phyloP scores from a whole-genome alignment of 2,113 vertebrate species.

The Malurus melanocephalus region DNA sequence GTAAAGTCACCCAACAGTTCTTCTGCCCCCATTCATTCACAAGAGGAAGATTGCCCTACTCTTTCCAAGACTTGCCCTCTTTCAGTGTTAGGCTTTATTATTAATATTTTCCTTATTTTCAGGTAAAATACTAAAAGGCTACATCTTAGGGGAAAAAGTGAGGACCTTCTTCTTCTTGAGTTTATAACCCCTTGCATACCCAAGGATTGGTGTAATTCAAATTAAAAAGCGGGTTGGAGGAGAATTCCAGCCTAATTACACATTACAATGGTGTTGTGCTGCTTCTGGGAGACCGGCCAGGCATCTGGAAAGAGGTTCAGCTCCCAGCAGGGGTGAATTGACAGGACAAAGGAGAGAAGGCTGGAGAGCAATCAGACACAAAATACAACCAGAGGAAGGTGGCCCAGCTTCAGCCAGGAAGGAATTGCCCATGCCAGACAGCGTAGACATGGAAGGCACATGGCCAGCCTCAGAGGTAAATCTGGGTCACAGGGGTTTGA shows the following conservation, averaged over 20 bases:
- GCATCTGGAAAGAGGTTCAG: conserved; percentile 59
- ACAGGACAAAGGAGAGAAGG: conserved; percentile 41
- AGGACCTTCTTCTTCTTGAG: neutral
- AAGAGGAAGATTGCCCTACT: neutral
- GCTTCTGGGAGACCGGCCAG: conserved; percentile 59
- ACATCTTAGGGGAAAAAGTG: neutral
- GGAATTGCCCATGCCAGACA: neutral
- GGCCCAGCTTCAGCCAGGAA: conserved; percentile 6
- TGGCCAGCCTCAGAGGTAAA: neutral
- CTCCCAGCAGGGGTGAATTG: conserved; percentile 14
- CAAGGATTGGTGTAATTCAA: conserved; percentile 11
- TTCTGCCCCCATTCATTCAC: neutral
- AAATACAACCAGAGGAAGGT: conserved; percentile 24
- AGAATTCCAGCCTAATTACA: conserved; percentile 57
- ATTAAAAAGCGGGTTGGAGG: neutral
- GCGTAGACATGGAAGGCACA: neutral
- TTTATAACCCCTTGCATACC: conserved; percentile 5
- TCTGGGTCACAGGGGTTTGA: neutral
- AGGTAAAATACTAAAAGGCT: neutral
- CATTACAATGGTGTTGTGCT: conserved; percentile 47
- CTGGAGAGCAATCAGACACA: neutral
- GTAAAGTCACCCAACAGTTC: neutral
- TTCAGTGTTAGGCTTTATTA: neutral
- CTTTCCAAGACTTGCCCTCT: neutral
- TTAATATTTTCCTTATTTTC: neutral